Base-by-base conservation (phyloP, 1,140 invertebrate species). In the Leptinotarsa defecta region DNA sequence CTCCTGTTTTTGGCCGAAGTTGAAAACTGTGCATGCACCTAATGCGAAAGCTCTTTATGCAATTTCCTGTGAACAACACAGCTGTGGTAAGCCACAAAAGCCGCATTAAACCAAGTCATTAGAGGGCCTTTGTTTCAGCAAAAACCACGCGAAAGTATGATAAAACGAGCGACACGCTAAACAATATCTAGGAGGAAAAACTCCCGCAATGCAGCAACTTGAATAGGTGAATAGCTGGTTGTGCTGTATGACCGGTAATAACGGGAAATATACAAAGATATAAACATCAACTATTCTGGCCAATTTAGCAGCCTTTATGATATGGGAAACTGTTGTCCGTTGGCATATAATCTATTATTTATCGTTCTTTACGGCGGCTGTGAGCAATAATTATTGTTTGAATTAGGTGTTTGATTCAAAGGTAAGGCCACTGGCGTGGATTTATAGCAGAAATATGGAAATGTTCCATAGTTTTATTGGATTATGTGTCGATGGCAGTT, bases 191-290 rank as follows among this genome's bases (percentile, higher is more conserved):
- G 17, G 34, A 43, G 34, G 52, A 57, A 57, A 57, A 57, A 57
- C 52, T 57, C 52, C 17, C 52, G 52, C 52, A 57, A 57, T 57
- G 52, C 52, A 57, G 52, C 52, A 57, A 57, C 52, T 57, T 57
- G 52, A 57, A 57, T 57, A 15, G 52, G 52, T 57, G 52, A 57
- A 57, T 57, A 57, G 52, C 52, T 57, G 34, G 34, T 15, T 57
- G 17, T 17, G 52, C 3, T 57, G 52, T 57, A 57, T 19, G 52
- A 57, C 52, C 52, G 52, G 52, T 57, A 57, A 57, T 57, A 57
- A 57, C 52, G n/a, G 52, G 52, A 57, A 57, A 57, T 57, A 57
- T 15, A 19, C 52, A 3, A 19, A 57, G 52, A 57, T 57, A 57
- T 57, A 57, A 57, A 57, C 52, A 57, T 57, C 52, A 57, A n/a